phyloP scores from a whole-genome alignment of 2,888 invertebrate species.

The Heteropelma amictum region DNA sequence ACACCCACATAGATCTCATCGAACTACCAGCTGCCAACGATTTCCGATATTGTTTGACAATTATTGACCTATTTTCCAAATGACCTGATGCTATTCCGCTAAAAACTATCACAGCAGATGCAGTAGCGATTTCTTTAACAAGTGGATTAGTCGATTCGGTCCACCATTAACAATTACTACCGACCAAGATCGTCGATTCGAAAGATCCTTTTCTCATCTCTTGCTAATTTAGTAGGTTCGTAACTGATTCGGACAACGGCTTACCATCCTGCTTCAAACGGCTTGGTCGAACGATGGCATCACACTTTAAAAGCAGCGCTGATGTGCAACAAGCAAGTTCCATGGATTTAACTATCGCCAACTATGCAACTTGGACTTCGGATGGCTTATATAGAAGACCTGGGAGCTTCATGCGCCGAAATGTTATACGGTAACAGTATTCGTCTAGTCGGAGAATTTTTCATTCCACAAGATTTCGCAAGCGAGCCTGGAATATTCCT shows the following conservation, averaged over 20 bases:
- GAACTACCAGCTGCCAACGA: not conserved
- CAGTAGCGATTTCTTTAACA: slow-evolving; percentile 59
- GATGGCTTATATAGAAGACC: not conserved
- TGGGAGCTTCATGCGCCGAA: not conserved
- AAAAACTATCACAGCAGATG: slow-evolving; percentile 62
- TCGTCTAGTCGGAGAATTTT: not conserved
- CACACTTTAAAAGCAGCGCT: not conserved
- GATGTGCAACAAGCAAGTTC: not conserved
- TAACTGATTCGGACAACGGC: slow-evolving; percentile 53
- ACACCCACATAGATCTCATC: not conserved
- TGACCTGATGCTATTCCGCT: slow-evolving; percentile 69
- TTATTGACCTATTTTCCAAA: slow-evolving; percentile 64
- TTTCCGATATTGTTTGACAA: not conserved
- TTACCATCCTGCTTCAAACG: slow-evolving; percentile 1
- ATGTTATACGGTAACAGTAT: not conserved
- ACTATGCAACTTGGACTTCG: not conserved
- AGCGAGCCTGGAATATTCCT: slow-evolving; percentile 13
- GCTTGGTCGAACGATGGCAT: not conserved
- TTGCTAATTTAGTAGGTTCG: slow-evolving; percentile 43
- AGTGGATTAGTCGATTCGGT: slow-evolving; percentile 67
- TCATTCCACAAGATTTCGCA: not conserved
- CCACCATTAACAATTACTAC: slow-evolving; percentile 61
- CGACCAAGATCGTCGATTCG: slow-evolving; percentile 64
- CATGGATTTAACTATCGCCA: not conserved
- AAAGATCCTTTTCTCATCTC: slow-evolving; percentile 51